A percentile compares a stretch with the other conserved stretches of the same genome.
Conservation (phyloP, 2,113 vertebrate genomes). For the Brachyhypopomus occidentalis region DNA sequence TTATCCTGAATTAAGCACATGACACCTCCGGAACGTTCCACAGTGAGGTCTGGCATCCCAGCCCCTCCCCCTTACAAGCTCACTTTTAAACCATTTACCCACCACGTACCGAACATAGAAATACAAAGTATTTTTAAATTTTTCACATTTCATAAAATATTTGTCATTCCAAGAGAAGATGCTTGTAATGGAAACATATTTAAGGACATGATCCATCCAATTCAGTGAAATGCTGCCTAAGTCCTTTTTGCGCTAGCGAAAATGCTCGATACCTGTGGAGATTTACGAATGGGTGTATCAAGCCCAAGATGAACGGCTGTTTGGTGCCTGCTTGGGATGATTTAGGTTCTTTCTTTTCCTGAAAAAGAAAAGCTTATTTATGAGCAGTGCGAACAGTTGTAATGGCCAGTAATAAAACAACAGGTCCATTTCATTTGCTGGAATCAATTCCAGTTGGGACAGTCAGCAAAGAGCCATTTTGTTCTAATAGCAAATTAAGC, state of each 20-base stretch:
- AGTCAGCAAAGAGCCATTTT: slow-evolving; percentile 45
- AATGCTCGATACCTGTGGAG: slow-evolving; percentile 2
- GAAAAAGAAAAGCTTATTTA: slow-evolving; percentile 49
- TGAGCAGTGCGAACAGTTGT: slow-evolving; percentile 43
- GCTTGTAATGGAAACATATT: slow-evolving; percentile 14
- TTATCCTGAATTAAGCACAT: too few relatives aligned
- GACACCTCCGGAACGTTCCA: too few relatives aligned
- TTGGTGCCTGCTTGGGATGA: slow-evolving; percentile 18
- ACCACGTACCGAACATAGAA: too few relatives aligned
- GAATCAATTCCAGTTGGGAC: slow-evolving; percentile 45
- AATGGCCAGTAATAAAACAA: slow-evolving; percentile 55
- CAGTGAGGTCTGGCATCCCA: too few relatives aligned
- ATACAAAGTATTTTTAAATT: too few relatives aligned
- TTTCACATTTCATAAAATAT: slow-evolving; percentile 10
- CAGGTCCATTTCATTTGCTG: slow-evolving; percentile 52
- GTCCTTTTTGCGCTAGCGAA: slow-evolving; percentile 8
- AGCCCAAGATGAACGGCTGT: slow-evolving; percentile 28
- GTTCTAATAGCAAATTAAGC: slow-evolving; percentile 28
- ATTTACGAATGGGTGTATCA: slow-evolving; percentile 45
- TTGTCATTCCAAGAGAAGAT: background rate
- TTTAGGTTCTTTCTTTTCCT: slow-evolving; percentile 36
- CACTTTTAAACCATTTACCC: background rate
- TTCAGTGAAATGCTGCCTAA: background rate
- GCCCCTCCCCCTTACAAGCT: too few relatives aligned
- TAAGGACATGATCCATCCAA: background rate